Percentiles rank a stretch among this genome's conserved stretches.
phyloP scores from a whole-genome alignment of 37 sponge, comb jelly and placozoan species.

The Mnemiopsis leidyi region DNA sequence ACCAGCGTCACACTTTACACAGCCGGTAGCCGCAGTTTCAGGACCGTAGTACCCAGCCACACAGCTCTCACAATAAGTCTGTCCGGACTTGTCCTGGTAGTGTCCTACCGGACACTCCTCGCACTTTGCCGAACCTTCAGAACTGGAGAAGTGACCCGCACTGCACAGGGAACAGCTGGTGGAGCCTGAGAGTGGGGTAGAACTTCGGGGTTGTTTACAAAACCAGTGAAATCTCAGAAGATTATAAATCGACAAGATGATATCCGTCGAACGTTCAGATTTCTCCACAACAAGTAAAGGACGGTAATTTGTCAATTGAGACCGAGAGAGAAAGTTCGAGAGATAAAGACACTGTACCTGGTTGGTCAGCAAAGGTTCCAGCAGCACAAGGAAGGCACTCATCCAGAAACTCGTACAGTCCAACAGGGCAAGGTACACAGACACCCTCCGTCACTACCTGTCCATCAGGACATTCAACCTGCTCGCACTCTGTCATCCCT shows the following conservation, averaged over 20 bases:
- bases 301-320: too few species aligned
- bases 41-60: not conserved
- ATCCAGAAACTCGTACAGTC: not conserved
- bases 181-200: too few species aligned
- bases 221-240: too few species aligned
- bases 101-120: not conserved
- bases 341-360: too few species aligned
- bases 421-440: not conserved
- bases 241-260: too few species aligned
- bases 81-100: not conserved
- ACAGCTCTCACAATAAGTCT: not conserved
- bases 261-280: too few species aligned
- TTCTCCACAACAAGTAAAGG: too few species aligned
- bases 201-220: too few species aligned
- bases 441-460: not conserved
- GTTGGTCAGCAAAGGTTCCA: not conserved
- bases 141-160: not conserved
- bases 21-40: not conserved
- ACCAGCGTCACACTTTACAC: not conserved
- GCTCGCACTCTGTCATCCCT: conserved; percentile 24
- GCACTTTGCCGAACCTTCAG: not conserved
- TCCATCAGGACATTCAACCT: conserved; percentile 6
- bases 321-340: too few species aligned
- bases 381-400: not conserved
- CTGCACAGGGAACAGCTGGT: not conserved